Evolutionary conservation across 2,888 invertebrate genomes (phyloP), one percentile per base, ranked within the genome.

Genomic region (Steinernema carpocapsae): DNA sequence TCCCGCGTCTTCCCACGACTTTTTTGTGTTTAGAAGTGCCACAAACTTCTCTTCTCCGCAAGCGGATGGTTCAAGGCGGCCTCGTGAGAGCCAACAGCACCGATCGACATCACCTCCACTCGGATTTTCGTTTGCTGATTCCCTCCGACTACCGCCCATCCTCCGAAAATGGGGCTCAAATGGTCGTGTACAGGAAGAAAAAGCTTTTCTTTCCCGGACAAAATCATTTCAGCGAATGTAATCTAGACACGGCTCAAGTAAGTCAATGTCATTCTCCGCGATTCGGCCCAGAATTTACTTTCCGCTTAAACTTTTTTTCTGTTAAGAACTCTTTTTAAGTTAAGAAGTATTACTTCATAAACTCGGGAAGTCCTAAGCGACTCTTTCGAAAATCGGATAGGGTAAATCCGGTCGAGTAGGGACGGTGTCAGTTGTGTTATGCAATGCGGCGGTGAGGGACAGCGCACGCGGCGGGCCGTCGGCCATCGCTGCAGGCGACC

Each of bases 41-140:
- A 4, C 82, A 83, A 43, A 80, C 80, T 17, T 76, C 83, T 12
- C 64, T 83, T 10, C 75, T 83, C 0, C 70, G 83, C 24, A 74
- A 80, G 56, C 72, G 83, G 32, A 76, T 83, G 45, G 78, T 79
- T 19, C 82, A 83, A 73, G 78, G 82, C 29, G 81, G 78, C 42
- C 73, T 83, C 3, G 71, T 82, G 70, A 76, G 75, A 22, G 74
- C 78, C 7, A 78, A 77, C 22, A 74, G 70, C 19, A 52, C 51
- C 17, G 74, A 74, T 32, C 46, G 51, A 26, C 71, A 51, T 24
- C 48, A 51, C 29, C 46, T 71, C 22, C 46, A 71, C 71, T 37
- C 74, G 14, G 74, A 71, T n/a, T 51, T 51, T 45, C 52, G 59
- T n/a, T 42, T 51, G 3, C 43, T 74, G 43, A 51, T 74, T 24